A percentile compares a stretch with the other conserved stretches of the same genome.
Evolutionary conservation across 2,797 vertebrate species (phyloP).

Genomic region (Trematomus bernacchii): DNA sequence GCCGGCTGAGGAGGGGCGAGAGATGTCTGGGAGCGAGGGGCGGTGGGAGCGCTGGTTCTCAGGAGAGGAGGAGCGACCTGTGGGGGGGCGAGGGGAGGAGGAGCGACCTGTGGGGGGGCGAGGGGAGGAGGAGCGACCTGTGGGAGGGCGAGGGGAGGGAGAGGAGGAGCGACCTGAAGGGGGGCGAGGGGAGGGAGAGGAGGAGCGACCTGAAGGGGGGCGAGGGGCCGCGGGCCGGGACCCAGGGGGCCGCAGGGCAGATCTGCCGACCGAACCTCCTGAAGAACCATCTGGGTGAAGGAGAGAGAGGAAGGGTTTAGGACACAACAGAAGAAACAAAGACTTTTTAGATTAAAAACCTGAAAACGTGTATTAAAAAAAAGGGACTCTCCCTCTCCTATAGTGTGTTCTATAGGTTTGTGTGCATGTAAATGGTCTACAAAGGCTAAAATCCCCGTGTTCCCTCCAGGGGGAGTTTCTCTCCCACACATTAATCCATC

Average conservation of each 20-base stretch:
- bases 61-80: conserved; percentile 73
- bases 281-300: conserved; percentile 83
- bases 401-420: too few relatives aligned
- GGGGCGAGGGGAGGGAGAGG: conserved; percentile 78
- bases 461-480: too few relatives aligned
- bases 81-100: conserved; percentile 83
- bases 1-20: conserved; percentile 77
- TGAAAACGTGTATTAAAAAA: background rate
- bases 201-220: conserved; percentile 76
- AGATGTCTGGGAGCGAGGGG: conserved; percentile 92
- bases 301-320: conserved; percentile 1
- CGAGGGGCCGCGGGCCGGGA: conserved; percentile 88
- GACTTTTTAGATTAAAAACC: too few relatives aligned
- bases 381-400: background rate
- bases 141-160: conserved; percentile 85
- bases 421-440: too few relatives aligned
- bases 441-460: too few relatives aligned
- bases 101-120: conserved; percentile 82
- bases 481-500: too few relatives aligned
- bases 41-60: conserved; percentile 90
- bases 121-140: conserved; percentile 77
- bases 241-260: conserved; percentile 87
- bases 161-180: conserved; percentile 72
- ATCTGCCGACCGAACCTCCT: conserved; percentile 85
- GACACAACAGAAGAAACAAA: background rate